A percentile compares a stretch with the other conserved stretches of the same genome.
These are phyloP conservation scores for Manis javanica DNA, from an alignment of 2,797 vertebrate genomes.

Conservation along the genomic window DNA sequence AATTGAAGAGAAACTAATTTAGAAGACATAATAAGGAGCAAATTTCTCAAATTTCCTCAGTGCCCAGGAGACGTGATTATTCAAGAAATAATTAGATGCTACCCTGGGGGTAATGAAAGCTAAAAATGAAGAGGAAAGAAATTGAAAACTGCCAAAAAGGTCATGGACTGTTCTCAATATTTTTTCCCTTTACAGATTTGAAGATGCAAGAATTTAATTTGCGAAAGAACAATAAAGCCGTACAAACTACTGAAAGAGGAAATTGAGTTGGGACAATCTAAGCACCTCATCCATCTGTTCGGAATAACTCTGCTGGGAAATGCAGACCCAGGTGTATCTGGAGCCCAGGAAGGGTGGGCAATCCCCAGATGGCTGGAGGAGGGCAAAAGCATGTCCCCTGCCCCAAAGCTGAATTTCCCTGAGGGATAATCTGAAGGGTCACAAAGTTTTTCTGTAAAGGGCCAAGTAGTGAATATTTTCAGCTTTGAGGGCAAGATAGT, in stretches of 20 bases:
- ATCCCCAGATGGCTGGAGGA: background rate
- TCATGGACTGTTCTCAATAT: conserved; percentile 57
- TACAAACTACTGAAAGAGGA: conserved; percentile 56
- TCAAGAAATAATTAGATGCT: conserved; percentile 83
- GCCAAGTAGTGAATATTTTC: background rate
- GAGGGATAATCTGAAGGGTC: background rate
- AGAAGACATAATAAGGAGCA: conserved; percentile 77
- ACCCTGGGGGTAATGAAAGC: conserved; percentile 75
- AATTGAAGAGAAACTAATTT: conserved; percentile 81
- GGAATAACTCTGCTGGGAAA: background rate
- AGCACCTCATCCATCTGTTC: background rate
- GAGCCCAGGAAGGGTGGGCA: background rate
- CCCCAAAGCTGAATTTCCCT: background rate
- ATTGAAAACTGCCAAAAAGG: conserved; percentile 70
- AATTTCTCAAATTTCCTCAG: conserved; percentile 77
- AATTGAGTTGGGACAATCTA: background rate
- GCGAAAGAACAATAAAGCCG: conserved; percentile 45
- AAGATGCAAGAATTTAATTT: conserved; percentile 72
- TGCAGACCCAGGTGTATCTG: background rate
- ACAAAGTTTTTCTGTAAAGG: background rate
- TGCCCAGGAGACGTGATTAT: conserved; percentile 79
- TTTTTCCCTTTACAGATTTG: conserved; percentile 53
- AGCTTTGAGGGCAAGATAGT: background rate
- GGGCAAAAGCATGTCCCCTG: background rate
- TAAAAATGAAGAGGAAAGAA: conserved; percentile 79